phyloP scores from a whole-genome alignment of 1,140 invertebrate genomes.

The Drosophila santomea region DNA sequence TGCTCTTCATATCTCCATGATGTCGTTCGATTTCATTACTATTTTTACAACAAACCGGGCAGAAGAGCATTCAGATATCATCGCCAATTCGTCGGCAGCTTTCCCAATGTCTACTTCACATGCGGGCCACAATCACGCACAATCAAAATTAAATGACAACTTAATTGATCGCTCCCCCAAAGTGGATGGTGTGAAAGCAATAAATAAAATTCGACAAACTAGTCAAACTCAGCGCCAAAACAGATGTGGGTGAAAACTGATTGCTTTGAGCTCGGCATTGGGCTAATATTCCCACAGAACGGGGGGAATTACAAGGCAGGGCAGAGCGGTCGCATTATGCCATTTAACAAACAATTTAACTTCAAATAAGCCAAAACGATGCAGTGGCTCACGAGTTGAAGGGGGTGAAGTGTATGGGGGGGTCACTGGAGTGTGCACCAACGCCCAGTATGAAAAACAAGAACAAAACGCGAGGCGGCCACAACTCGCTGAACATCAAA shows the following conservation, averaged over 20 bases:
- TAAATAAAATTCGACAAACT: conserved; percentile 55
- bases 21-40: too few relatives aligned
- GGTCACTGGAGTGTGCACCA: conserved; percentile 35
- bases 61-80: conserved; percentile 5
- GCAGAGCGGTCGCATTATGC: conserved; percentile 17
- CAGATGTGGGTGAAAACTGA: conserved; percentile 35
- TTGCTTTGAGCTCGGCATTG: neutral
- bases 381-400: neutral
- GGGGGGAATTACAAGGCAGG: neutral
- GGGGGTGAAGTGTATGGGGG: neutral
- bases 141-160: conserved; percentile 74
- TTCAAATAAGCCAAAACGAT: conserved; percentile 60
- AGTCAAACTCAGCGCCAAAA: conserved; percentile 8
- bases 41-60: neutral
- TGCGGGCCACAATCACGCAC: conserved; percentile 52
- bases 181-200: conserved; percentile 57
- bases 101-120: conserved; percentile 29
- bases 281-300: conserved; percentile 12
- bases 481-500: conserved; percentile 76
- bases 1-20: too few relatives aligned
- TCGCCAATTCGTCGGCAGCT: neutral
- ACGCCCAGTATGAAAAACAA: conserved; percentile 51
- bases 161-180: conserved; percentile 61
- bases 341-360: conserved; percentile 74
- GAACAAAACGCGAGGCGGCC: conserved; percentile 28